Percentiles rank a stretch among this genome's conserved stretches.
Conservation (phyloP, 2,797 vertebrate species). For the Harpagifer antarcticus region DNA sequence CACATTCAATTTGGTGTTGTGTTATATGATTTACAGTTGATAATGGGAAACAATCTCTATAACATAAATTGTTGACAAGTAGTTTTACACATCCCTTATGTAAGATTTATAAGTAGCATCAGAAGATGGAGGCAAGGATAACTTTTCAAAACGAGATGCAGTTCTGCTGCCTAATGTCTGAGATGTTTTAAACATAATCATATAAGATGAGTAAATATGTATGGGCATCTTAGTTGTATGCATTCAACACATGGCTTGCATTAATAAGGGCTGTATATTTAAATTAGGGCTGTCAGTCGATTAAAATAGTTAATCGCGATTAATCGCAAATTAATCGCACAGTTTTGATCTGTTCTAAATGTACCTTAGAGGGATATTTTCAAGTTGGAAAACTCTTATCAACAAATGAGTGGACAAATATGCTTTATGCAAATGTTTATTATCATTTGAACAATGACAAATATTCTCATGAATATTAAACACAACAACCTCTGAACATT, state of each 20-base stretch:
- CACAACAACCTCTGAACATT: no score
- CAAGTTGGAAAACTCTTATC: no score
- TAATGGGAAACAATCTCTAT: neutral
- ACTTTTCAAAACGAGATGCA: conserved; percentile 10
- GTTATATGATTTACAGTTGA: neutral
- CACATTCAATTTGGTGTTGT: neutral
- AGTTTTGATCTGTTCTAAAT: no score
- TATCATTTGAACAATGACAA: no score
- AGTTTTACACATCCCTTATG: conserved; percentile 3
- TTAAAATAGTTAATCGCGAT: no score
- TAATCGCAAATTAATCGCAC: no score
- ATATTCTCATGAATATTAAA: no score
- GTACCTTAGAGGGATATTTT: no score
- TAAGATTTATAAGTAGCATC: neutral
- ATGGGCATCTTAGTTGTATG: conserved; percentile 33
- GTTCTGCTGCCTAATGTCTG: conserved; percentile 12
- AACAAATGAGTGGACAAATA: no score
- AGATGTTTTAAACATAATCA: conserved; percentile 30
- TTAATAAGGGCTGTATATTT: no score
- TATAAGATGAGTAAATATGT: conserved; percentile 17
- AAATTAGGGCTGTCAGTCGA: no score
- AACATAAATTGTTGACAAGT: neutral
- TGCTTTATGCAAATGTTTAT: no score
- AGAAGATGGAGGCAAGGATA: conserved; percentile 5
- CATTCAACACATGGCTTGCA: neutral